Percentiles rank a stretch among this genome's conserved stretches.
Evolutionary conservation across 2,797 vertebrate species (phyloP).

Genomic region (Diplodus sargus): DNA sequence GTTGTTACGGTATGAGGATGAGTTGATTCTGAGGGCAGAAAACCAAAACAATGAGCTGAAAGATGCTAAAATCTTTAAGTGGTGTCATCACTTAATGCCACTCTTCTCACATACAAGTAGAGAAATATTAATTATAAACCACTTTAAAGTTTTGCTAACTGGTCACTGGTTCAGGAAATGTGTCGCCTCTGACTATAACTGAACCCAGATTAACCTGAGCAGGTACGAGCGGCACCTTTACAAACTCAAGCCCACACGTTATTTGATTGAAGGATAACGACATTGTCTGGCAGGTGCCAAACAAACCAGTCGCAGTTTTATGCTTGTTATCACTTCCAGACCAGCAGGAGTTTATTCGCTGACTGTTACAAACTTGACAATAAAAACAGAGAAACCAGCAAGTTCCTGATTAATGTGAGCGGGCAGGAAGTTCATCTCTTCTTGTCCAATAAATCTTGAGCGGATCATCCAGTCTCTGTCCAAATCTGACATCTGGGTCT

Average conservation of each 20-base stretch:
- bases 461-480: conserved; percentile 2
- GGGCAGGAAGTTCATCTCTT: too few species aligned
- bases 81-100: too few species aligned
- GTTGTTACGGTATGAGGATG: too few species aligned
- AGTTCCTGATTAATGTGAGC: too few species aligned
- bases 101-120: background rate
- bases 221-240: conserved; percentile 6
- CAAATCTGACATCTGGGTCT: conserved; percentile 6
- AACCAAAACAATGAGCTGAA: background rate
- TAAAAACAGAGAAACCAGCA: background rate
- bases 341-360: background rate
- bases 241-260: background rate
- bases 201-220: background rate
- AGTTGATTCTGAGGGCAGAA: too few species aligned
- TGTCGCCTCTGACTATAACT: background rate
- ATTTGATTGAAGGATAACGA: conserved; percentile 21
- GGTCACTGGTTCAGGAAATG: background rate
- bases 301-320: background rate
- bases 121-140: background rate
- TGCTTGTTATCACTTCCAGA: background rate
- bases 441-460: too few species aligned
- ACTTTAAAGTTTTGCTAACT: background rate
- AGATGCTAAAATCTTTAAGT: too few species aligned
- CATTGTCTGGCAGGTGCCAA: background rate
- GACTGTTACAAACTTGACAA: background rate